Percentiles rank a stretch among this genome's conserved stretches.
These are phyloP conservation scores for Drymonia ruficornis DNA, from an alignment of 2,888 invertebrate species.

Conservation along the genomic window DNA sequence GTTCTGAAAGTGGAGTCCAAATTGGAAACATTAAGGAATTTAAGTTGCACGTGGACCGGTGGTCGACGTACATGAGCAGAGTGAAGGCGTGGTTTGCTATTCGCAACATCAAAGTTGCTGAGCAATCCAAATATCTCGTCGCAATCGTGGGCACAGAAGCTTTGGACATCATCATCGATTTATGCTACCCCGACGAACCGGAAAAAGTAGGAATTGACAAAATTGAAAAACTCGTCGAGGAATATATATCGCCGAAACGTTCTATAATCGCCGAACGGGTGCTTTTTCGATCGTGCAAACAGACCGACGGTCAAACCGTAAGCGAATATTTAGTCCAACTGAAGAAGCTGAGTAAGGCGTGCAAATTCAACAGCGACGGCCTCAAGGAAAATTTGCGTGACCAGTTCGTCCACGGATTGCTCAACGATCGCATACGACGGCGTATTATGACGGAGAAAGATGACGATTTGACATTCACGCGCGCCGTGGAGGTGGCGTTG, in stretches of 20 bases:
- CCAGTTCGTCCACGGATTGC: background rate
- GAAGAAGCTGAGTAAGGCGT: conserved; percentile 5
- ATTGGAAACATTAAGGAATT: background rate
- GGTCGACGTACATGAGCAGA: conserved; percentile 1
- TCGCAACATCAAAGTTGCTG: background rate
- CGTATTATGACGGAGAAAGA: background rate
- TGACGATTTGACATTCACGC: background rate
- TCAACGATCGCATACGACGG: background rate
- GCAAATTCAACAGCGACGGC: background rate
- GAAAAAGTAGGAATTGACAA: conserved; percentile 7
- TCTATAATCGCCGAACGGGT: conserved; percentile 17
- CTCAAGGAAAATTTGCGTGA: background rate
- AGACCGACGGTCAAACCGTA: conserved; percentile 8
- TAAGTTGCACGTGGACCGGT: background rate
- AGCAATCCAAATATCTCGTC: background rate
- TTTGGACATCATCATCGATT: conserved; percentile 2
- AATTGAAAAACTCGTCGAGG: conserved; percentile 9
- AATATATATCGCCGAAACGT: conserved; percentile 10
- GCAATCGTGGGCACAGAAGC: conserved; percentile 1
- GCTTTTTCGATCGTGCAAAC: conserved; percentile 14
- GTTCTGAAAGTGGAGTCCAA: background rate
- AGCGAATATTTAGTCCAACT: conserved; percentile 11
- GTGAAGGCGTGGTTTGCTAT: background rate
- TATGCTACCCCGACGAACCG: conserved; percentile 11
- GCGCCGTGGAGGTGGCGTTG: background rate